These are phyloP conservation scores for Neocloeon triangulifer DNA, from an alignment of 1,140 invertebrate genomes.

Conservation along the genomic window DNA sequence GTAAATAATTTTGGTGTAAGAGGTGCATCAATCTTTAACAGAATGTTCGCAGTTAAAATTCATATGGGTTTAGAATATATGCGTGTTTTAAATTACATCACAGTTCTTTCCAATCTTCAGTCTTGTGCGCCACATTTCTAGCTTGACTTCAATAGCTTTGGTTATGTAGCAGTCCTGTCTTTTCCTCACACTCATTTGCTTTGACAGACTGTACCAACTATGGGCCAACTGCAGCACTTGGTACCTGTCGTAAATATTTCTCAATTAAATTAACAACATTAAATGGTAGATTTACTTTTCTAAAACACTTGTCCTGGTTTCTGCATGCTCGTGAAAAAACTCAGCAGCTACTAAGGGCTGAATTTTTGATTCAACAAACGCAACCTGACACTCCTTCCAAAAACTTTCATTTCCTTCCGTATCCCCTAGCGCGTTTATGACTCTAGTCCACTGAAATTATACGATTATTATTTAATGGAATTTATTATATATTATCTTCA, in stretches of 20 bases:
- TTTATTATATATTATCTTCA: too few relatives aligned
- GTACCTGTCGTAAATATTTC: conserved; percentile 17
- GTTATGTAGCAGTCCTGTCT: conserved; percentile 11
- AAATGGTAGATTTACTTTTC: conserved; percentile 3
- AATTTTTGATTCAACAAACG: conserved; percentile 27
- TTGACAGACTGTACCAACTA: conserved; percentile 28
- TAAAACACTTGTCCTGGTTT: conserved; percentile 16
- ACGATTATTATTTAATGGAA: too few relatives aligned
- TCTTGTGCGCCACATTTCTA: conserved; percentile 21
- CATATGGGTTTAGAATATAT: too few relatives aligned
- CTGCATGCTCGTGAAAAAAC: conserved; percentile 26
- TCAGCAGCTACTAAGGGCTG: conserved; percentile 22
- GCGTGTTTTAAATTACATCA: too few relatives aligned
- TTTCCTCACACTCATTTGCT: conserved; percentile 15
- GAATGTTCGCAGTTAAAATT: too few relatives aligned
- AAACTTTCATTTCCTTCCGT: conserved; percentile 13
- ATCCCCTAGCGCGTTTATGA: too few relatives aligned
- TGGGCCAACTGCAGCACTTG: conserved; percentile 25
- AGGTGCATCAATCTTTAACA: too few relatives aligned
- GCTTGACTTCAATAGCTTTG: conserved; percentile 22
- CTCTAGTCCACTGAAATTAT: too few relatives aligned
- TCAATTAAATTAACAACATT: too few relatives aligned
- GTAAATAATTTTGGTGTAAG: too few relatives aligned
- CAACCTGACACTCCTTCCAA: conserved; percentile 27
- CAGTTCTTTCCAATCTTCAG: too few relatives aligned